Conservation (phyloP, 1,140 invertebrate genomes). For the Procambarus virginalis region DNA sequence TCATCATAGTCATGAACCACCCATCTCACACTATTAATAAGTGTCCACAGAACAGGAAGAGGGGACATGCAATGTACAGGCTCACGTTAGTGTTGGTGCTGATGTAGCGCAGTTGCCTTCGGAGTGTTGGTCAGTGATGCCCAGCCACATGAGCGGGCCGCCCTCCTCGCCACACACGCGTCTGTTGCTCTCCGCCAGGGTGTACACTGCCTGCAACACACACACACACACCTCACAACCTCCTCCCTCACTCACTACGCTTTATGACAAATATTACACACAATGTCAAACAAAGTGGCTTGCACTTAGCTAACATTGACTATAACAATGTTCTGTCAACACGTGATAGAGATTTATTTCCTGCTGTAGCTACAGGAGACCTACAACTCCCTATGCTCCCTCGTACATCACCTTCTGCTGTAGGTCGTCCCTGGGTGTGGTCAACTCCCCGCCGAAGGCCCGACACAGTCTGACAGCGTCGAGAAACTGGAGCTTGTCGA, state of each 20-base stretch:
- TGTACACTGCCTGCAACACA: conserved; percentile 18
- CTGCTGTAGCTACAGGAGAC: too few species aligned
- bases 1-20: too few species aligned
- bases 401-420: conserved; percentile 23
- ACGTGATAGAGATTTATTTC: too few species aligned
- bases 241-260: not conserved
- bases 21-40: too few species aligned
- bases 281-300: too few species aligned
- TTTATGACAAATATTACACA: too few species aligned
- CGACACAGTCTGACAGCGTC: conserved; percentile 8
- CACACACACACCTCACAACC: not conserved
- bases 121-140: conserved; percentile 18
- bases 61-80: too few species aligned
- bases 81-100: not conserved
- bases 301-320: too few species aligned
- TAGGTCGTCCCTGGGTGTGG: conserved; percentile 2
- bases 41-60: too few species aligned
- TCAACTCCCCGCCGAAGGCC: conserved; percentile 32
- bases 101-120: not conserved
- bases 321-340: too few species aligned
- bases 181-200: not conserved
- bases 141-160: conserved; percentile 45
- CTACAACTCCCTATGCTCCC: too few species aligned
- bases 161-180: conserved; percentile 9
- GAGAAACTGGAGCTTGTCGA: conserved; percentile 19